These are phyloP conservation scores for Falco rusticolus DNA, from an alignment of 2,797 vertebrate genomes.

Conservation along the genomic window DNA sequence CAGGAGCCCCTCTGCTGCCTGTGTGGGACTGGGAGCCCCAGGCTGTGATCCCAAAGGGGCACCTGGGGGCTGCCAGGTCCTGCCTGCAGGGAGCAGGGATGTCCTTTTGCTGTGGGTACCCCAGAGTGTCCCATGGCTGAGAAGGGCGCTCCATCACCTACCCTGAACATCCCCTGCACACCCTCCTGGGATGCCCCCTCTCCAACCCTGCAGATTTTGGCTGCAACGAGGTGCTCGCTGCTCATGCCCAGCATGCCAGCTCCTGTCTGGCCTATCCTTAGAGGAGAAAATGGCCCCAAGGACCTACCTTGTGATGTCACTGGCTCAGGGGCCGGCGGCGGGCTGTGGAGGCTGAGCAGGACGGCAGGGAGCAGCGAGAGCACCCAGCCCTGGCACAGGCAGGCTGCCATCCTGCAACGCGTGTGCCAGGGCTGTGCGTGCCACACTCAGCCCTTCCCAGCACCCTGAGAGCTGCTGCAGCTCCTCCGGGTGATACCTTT, in stretches of 20 bases:
- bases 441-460: not conserved
- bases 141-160: not conserved
- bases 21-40: not conserved
- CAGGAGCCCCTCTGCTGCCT: not conserved
- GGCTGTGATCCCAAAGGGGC: not conserved
- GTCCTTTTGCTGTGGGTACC: not conserved
- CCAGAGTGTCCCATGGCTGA: not conserved
- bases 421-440: not conserved
- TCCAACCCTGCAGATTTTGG: not conserved
- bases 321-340: constrained; percentile 3
- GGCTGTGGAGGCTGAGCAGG: constrained; percentile 50
- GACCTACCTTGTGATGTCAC: constrained; percentile 83
- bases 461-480: not conserved
- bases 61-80: not conserved
- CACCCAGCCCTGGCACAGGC: not conserved
- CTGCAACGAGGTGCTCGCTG: fast-evolving
- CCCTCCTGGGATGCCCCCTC: not conserved
- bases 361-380: constrained; percentile 29
- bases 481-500: constrained; percentile 43
- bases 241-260: fast-evolving
- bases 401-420: constrained; percentile 28
- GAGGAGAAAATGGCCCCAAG: not conserved
- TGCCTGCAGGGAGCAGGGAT: not conserved
- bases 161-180: not conserved
- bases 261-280: not conserved